Percentiles rank a stretch among this genome's conserved stretches.
Conservation (phyloP, 1,140 invertebrate genomes). For the Lucilia sericata region DNA sequence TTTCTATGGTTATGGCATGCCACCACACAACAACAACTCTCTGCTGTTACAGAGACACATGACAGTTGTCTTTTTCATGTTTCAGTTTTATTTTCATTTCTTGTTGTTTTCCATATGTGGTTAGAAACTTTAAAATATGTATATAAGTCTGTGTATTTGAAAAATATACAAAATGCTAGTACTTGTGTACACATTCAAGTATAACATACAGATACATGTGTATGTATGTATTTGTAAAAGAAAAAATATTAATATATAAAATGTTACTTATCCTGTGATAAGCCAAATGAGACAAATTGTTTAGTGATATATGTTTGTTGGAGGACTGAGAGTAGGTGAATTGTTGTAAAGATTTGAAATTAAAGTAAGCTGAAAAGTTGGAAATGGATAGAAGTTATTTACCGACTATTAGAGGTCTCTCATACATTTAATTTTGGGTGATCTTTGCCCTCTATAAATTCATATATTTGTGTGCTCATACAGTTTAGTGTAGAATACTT, state of each 20-base stretch:
- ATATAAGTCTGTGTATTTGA: background rate
- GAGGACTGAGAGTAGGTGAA: too few relatives aligned
- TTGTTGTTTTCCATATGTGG: background rate
- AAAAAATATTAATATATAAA: background rate
- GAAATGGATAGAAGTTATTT: too few relatives aligned
- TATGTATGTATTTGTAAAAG: background rate
- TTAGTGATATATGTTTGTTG: background rate
- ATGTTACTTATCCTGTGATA: slow-evolving; percentile 26
- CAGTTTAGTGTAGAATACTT: background rate
- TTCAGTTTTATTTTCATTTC: background rate
- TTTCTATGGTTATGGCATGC: slow-evolving; percentile 9
- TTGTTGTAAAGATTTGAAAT: too few relatives aligned
- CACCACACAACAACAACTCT: background rate
- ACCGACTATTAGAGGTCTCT: too few relatives aligned
- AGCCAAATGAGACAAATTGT: slow-evolving; percentile 29
- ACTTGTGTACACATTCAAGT: background rate
- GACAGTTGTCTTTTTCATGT: background rate
- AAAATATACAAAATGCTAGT: background rate
- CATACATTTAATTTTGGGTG: too few relatives aligned
- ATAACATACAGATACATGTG: background rate
- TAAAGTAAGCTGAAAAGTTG: too few relatives aligned
- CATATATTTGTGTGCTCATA: background rate
- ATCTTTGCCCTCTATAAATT: background rate
- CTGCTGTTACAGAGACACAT: background rate
- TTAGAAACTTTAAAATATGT: background rate